A percentile compares a stretch with the other conserved stretches of the same genome.
Conservation (phyloP, 1,140 invertebrate genomes). For the Globodera ellingtonae region DNA sequence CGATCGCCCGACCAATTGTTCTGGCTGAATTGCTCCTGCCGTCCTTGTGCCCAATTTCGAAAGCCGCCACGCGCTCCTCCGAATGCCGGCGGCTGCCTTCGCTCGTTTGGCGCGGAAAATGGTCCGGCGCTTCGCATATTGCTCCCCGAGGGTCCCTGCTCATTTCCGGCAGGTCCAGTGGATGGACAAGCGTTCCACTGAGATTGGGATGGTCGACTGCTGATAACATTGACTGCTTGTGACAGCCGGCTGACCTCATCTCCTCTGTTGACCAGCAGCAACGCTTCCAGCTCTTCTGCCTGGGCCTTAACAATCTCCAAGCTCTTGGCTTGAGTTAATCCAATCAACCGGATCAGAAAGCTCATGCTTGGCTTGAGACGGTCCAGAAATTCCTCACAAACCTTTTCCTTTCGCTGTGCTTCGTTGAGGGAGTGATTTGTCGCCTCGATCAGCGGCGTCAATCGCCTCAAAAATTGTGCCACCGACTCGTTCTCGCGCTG, state of each 20-base stretch:
- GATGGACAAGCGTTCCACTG: neutral
- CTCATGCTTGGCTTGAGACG: neutral
- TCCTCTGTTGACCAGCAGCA: neutral
- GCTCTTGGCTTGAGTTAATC: neutral
- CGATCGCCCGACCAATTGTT: neutral
- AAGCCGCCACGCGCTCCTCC: too few relatives aligned
- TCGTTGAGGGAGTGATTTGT: too few relatives aligned
- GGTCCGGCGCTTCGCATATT: neutral
- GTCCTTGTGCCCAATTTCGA: too few relatives aligned
- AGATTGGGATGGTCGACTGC: neutral
- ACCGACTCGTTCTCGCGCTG: too few relatives aligned
- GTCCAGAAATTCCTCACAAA: too few relatives aligned
- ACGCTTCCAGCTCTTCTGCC: conserved; percentile 1
- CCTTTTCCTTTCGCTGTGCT: too few relatives aligned
- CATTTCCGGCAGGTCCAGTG: neutral
- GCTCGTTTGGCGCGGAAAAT: neutral
- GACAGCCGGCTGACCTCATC: neutral
- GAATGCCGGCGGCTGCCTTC: too few relatives aligned
- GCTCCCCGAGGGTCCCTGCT: neutral
- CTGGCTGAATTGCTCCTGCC: too few relatives aligned
- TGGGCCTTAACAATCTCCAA: conserved; percentile 2
- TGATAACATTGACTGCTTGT: neutral
- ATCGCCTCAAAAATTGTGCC: too few relatives aligned
- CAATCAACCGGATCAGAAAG: neutral
- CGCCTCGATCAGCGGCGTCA: too few relatives aligned